These are phyloP conservation scores for Gnatocerus cornutus DNA, from an alignment of 2,888 invertebrate genomes.

Conservation along the genomic window DNA sequence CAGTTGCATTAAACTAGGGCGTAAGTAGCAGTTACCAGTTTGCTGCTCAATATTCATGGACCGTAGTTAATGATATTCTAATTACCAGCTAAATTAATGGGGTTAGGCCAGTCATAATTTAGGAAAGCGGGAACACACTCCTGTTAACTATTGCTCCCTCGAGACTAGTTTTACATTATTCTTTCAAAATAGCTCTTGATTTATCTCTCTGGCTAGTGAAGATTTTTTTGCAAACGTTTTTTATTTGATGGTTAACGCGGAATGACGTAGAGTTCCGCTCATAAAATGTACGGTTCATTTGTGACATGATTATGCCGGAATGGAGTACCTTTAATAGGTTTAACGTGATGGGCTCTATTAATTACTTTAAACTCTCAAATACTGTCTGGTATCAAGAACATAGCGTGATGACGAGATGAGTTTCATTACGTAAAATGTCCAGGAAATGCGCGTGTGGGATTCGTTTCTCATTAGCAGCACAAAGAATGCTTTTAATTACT, in stretches of 20 bases:
- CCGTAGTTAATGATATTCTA: conserved; percentile 63
- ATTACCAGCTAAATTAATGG: conserved; percentile 61
- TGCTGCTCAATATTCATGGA: conserved; percentile 60
- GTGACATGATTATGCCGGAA: conserved; percentile 20
- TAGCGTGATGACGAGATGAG: neutral
- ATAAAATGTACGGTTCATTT: conserved; percentile 25
- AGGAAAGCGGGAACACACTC: conserved; percentile 46
- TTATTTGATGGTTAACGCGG: conserved; percentile 9
- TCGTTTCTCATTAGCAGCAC: no score
- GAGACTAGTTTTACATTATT: conserved; percentile 53
- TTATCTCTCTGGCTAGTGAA: conserved; percentile 22
- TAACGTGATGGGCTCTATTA: conserved; percentile 14
- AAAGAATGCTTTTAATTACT: no score
- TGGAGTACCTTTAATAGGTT: conserved; percentile 27
- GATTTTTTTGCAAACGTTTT: conserved; percentile 16
- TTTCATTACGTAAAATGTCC: neutral
- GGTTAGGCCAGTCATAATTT: conserved; percentile 58
- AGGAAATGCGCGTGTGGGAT: neutral
- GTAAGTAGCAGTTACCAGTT: conserved; percentile 50
- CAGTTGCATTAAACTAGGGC: conserved; percentile 46
- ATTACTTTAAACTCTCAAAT: conserved; percentile 24
- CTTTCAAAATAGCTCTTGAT: conserved; percentile 46
- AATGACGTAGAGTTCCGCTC: neutral
- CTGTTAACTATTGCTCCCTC: conserved; percentile 51
- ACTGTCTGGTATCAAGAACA: neutral